A percentile compares a stretch with the other conserved stretches of the same genome.
Conservation (phyloP, 2,888 invertebrate genomes). For the Drosophila flavopinicola region DNA sequence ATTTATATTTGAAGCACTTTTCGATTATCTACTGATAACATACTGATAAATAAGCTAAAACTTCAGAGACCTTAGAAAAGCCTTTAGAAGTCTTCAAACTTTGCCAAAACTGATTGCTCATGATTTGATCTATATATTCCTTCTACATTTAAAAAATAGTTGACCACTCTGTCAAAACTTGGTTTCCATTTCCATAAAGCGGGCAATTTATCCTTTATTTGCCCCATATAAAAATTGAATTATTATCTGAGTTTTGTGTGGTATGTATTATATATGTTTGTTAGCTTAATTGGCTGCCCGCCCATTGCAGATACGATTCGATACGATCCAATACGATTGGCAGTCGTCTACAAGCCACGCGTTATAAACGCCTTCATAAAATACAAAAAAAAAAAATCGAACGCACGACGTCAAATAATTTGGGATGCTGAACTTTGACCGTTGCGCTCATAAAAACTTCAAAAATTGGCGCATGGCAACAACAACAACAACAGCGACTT, state of each 20-base stretch:
- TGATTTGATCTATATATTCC: no score
- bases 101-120: no score
- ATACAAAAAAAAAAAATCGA: background rate
- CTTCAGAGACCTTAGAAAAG: no score
- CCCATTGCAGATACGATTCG: slow-evolving; percentile 35
- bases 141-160: no score
- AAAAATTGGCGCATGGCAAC: slow-evolving; percentile 45
- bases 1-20: no score
- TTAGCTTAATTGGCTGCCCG: slow-evolving; percentile 46
- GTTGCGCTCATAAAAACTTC: slow-evolving; percentile 77
- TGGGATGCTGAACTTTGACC: slow-evolving; percentile 72
- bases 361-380: slow-evolving; percentile 41
- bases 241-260: slow-evolving; percentile 4
- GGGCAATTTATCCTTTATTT: background rate
- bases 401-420: slow-evolving; percentile 57
- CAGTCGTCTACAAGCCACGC: slow-evolving; percentile 36
- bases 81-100: no score
- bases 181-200: no score
- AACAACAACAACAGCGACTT: slow-evolving; percentile 35
- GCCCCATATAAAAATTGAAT: slow-evolving; percentile 2
- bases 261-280: slow-evolving; percentile 8
- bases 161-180: no score
- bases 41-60: no score
- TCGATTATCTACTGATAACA: no score
- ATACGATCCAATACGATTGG: slow-evolving; percentile 27